A percentile compares a stretch with the other conserved stretches of the same genome.
phyloP scores from a whole-genome alignment of 37 sponge, comb jelly and placozoan species.

The Tethya wilhelma region DNA sequence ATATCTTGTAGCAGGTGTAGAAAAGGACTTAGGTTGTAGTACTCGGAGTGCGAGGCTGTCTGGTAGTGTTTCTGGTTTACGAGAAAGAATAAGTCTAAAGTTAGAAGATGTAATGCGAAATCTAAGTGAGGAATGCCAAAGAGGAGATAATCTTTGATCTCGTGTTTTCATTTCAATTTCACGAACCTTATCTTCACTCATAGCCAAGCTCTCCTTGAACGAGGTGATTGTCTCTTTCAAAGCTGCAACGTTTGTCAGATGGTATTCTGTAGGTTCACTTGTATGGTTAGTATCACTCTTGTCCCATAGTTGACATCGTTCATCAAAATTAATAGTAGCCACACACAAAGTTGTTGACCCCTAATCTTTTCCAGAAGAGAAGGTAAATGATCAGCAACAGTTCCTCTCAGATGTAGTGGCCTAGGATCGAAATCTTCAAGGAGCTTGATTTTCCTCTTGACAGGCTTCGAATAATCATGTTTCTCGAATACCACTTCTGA shows the following conservation, averaged over 20 bases:
- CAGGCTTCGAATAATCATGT: constrained; percentile 34
- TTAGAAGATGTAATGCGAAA: constrained; percentile 51
- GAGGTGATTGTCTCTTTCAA: constrained; percentile 30
- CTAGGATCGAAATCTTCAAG: constrained; percentile 66
- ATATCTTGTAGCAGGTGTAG: constrained; percentile 33
- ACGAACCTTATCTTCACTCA: constrained; percentile 14
- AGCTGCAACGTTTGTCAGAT: too few relatives aligned
- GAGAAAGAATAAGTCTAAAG: constrained; percentile 45
- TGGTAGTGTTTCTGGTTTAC: constrained; percentile 32
- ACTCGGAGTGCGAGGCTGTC: constrained; percentile 46
- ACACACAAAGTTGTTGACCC: constrained; percentile 39
- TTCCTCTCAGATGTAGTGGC: constrained; percentile 50
- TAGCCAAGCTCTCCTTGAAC: constrained; percentile 31
- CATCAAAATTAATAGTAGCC: constrained; percentile 45
- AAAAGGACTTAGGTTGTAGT: constrained; percentile 48
- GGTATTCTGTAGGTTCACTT: not conserved
- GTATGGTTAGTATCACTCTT: not conserved
- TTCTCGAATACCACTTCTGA: constrained; percentile 38
- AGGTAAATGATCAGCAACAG: constrained; percentile 9
- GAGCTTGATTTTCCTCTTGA: constrained; percentile 24
- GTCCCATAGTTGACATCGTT: not conserved
- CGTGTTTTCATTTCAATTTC: constrained; percentile 41
- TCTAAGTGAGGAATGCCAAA: constrained; percentile 38
- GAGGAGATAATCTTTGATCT: constrained; percentile 34
- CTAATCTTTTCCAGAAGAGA: constrained; percentile 38